phyloP scores from a whole-genome alignment of 2,113 vertebrate genomes.

The Actinemys pallida region DNA sequence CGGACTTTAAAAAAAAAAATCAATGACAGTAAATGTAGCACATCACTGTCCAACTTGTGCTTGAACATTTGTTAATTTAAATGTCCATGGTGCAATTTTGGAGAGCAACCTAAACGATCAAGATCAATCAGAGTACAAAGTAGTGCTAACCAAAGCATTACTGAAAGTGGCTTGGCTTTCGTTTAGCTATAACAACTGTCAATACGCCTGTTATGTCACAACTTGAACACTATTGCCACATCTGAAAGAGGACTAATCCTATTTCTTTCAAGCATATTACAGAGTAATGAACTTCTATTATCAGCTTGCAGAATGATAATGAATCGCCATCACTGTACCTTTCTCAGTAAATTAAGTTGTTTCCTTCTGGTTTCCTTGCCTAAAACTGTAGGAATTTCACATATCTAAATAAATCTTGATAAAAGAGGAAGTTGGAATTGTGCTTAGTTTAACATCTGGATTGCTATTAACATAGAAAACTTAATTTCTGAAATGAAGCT shows the following conservation, averaged over 20 bases:
- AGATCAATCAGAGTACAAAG: conserved; percentile 24
- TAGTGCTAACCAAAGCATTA: background rate
- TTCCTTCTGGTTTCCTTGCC: conserved; percentile 28
- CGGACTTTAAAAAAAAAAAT: conserved; percentile 32
- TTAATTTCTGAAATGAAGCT: conserved; percentile 23
- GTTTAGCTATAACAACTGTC: background rate
- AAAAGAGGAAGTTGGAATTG: conserved; percentile 30
- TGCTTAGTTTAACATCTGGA: conserved; percentile 28
- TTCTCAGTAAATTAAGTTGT: conserved; percentile 11
- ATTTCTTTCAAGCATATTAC: background rate
- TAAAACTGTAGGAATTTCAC: conserved; percentile 24
- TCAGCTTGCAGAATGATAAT: background rate
- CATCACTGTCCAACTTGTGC: background rate
- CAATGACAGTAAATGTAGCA: background rate
- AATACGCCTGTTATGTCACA: background rate
- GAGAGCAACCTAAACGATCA: conserved; percentile 10
- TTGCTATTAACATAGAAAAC: conserved; percentile 11
- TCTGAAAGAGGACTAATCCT: background rate
- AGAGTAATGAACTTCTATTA: background rate
- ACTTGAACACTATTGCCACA: background rate
- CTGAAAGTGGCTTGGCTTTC: background rate
- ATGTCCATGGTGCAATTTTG: background rate
- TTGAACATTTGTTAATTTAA: conserved; percentile 2
- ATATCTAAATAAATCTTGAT: conserved; percentile 22
- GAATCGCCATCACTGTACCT: background rate